phyloP scores from a whole-genome alignment of 2,888 invertebrate genomes.

The Thymelicus acteon region DNA sequence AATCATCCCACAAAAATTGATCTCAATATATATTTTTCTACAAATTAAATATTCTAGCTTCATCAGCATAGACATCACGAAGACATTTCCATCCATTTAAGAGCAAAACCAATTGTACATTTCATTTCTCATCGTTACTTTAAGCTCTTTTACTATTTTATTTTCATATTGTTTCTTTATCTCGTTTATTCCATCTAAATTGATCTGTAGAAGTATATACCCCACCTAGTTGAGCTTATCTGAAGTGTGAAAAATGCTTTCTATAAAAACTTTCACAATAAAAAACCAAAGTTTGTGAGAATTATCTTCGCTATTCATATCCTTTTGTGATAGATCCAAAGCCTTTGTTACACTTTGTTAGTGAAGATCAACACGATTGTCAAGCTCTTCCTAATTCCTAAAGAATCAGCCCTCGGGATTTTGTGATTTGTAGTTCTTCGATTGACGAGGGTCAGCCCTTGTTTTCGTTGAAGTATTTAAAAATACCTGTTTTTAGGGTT shows the following conservation, averaged over 20 bases:
- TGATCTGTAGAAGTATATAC: not conserved
- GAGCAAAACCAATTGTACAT: not conserved
- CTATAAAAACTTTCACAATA: not conserved
- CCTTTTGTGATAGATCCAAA: slow-evolving; percentile 4
- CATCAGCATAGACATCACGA: too few relatives aligned
- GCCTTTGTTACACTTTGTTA: slow-evolving; percentile 9
- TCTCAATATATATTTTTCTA: too few relatives aligned
- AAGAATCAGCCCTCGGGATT: slow-evolving; percentile 1
- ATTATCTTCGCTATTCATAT: slow-evolving; percentile 5
- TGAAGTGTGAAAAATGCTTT: not conserved
- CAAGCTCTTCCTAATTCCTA: slow-evolving; percentile 18
- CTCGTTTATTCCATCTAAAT: not conserved
- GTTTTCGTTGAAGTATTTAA: not conserved
- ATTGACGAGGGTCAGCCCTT: slow-evolving; percentile 12
- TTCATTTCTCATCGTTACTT: slow-evolving; percentile 6
- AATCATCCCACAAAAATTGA: too few relatives aligned
- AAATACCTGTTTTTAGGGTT: not conserved
- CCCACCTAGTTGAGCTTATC: not conserved
- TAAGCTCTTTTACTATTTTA: not conserved
- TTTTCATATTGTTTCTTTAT: not conserved
- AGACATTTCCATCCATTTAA: not conserved
- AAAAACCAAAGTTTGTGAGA: not conserved
- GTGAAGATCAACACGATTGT: slow-evolving; percentile 14
- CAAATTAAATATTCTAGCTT: too few relatives aligned
- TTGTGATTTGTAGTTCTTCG: slow-evolving; percentile 14